phyloP scores from a whole-genome alignment of 2,888 invertebrate species.

The Diarsia brunnea region DNA sequence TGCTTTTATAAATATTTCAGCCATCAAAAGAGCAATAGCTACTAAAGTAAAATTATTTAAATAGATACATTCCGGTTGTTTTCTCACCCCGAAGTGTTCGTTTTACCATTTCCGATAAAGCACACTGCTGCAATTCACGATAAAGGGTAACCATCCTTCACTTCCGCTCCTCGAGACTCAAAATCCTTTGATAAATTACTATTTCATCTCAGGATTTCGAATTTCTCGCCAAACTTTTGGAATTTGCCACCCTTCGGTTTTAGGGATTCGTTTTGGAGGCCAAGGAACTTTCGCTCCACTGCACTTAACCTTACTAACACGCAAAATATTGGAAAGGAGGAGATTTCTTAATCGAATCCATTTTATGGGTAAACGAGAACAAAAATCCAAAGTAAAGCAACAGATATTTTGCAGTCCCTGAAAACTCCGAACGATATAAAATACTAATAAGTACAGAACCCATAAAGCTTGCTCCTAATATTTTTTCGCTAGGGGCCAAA shows the following conservation, averaged over 20 bases:
- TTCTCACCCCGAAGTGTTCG: constrained; percentile 63
- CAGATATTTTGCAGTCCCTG: background rate
- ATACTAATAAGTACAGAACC: constrained; percentile 39
- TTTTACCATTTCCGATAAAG: constrained; percentile 71
- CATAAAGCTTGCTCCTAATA: constrained; percentile 42
- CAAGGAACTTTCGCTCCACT: constrained; percentile 41
- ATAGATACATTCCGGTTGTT: constrained; percentile 63
- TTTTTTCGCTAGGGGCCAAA: constrained; percentile 67
- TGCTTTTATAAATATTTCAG: constrained; percentile 1
- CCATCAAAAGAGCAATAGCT: constrained; percentile 30
- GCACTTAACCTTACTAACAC: constrained; percentile 34
- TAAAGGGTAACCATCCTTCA: constrained; percentile 81
- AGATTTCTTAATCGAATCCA: background rate
- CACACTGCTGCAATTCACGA: constrained; percentile 65
- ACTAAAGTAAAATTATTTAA: constrained; percentile 58
- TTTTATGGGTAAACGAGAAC: background rate
- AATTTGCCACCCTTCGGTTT: constrained; percentile 79
- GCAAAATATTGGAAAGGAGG: constrained; percentile 13
- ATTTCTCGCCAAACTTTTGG: constrained; percentile 82
- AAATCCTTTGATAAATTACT: constrained; percentile 91
- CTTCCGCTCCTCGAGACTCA: constrained; percentile 83
- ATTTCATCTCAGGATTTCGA: constrained; percentile 88
- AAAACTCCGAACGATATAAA: background rate
- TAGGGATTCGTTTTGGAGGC: constrained; percentile 61
- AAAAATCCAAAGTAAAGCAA: background rate